phyloP scores from a whole-genome alignment of 2,113 vertebrate species.

The Elaphurus davidianus region DNA sequence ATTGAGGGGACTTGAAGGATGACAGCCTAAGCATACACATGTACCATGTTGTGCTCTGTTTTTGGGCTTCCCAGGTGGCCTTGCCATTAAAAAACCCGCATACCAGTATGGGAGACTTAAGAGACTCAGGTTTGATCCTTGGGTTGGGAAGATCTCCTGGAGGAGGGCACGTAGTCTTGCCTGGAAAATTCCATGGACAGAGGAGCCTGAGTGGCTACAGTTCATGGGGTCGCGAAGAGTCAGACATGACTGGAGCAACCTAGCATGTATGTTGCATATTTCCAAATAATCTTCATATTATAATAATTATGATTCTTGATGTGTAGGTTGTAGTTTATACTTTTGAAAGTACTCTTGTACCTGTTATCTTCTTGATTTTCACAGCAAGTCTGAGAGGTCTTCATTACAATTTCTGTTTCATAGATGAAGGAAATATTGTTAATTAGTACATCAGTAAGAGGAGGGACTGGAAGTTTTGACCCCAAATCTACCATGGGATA shows the following conservation, averaged over 20 bases:
- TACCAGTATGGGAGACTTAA: neutral
- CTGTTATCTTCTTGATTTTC: neutral
- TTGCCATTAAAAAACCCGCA: neutral
- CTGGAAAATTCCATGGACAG: neutral
- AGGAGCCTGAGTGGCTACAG: neutral
- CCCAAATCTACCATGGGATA: neutral
- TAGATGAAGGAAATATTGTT: neutral
- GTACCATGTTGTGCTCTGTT: neutral
- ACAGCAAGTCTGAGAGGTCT: neutral
- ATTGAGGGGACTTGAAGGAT: neutral
- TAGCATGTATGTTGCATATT: neutral
- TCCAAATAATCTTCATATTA: neutral
- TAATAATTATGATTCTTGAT: neutral
- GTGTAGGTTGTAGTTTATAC: neutral
- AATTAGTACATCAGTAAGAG: neutral
- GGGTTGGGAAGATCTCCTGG: neutral
- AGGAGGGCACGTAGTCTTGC: neutral
- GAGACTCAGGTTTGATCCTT: neutral
- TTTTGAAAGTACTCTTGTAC: neutral
- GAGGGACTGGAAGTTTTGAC: neutral
- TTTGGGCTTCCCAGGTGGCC: neutral
- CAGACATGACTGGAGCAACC: neutral
- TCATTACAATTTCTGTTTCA: neutral
- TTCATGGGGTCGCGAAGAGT: accelerated
- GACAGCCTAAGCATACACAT: neutral